Evolutionary conservation across 2,797 vertebrate genomes (phyloP).

Genomic region (Coracias cyanogaster): DNA sequence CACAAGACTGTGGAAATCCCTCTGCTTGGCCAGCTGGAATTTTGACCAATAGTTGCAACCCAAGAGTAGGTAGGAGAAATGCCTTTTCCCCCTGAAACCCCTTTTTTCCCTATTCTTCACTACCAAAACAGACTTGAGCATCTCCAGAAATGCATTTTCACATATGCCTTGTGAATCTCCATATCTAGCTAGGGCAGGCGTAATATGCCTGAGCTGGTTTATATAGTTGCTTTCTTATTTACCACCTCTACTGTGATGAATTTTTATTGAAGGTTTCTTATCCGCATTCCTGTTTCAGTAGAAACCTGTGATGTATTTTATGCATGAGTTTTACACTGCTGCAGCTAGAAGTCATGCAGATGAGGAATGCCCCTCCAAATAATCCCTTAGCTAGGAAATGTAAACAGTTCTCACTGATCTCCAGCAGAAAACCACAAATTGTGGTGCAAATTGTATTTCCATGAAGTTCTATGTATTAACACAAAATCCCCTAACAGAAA

Average conservation of each 20-base stretch:
- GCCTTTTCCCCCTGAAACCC: neutral
- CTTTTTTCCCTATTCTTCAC: neutral
- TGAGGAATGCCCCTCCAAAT: slow-evolving; percentile 19
- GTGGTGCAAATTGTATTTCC: neutral
- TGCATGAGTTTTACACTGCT: neutral
- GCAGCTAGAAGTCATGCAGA: neutral
- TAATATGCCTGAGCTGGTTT: neutral
- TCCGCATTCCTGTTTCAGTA: neutral
- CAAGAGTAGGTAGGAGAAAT: neutral
- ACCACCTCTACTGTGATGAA: neutral
- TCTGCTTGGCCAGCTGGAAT: neutral
- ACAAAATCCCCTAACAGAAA: neutral
- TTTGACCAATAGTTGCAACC: neutral
- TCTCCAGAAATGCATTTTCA: neutral
- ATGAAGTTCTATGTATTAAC: neutral
- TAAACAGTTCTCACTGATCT: neutral
- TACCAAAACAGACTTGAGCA: neutral
- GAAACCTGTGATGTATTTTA: neutral
- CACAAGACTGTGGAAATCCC: neutral
- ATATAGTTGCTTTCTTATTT: neutral
- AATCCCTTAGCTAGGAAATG: neutral
- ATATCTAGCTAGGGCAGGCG: neutral
- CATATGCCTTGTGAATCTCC: neutral
- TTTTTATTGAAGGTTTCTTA: neutral
- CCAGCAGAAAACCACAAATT: slow-evolving; percentile 11